Evolutionary conservation across 2,113 vertebrate species (phyloP).

Genomic region (Oostethus manadensis): DNA sequence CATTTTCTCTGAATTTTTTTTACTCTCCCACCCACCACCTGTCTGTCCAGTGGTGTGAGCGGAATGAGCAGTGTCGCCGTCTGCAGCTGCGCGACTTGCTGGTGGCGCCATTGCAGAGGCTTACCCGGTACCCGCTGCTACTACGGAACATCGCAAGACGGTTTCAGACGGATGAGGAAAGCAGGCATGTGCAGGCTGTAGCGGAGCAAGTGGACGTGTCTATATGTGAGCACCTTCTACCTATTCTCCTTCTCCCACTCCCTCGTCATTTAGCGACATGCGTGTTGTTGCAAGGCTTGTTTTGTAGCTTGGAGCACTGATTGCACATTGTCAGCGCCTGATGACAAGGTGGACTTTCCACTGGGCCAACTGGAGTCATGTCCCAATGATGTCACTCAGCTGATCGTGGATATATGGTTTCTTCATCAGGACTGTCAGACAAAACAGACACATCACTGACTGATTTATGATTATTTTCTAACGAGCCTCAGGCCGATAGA

Average conservation of each 20-base stretch:
- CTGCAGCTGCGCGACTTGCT: constrained; percentile 82
- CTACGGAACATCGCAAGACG: constrained; percentile 83
- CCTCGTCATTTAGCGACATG: background rate
- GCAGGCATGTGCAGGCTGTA: constrained; percentile 67
- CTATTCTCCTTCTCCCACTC: background rate
- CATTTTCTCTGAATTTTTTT: background rate
- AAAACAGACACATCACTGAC: background rate
- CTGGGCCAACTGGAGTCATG: background rate
- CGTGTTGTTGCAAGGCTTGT: background rate
- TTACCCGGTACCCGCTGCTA: constrained; percentile 81
- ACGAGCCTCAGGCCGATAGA: background rate
- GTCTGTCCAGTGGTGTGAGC: constrained; percentile 81
- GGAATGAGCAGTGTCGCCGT: constrained; percentile 74
- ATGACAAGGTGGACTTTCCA: background rate
- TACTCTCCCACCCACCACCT: constrained; percentile 4
- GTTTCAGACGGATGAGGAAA: constrained; percentile 65
- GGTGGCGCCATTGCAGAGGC: constrained; percentile 80
- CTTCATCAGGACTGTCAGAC: background rate
- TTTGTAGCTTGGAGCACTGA: background rate
- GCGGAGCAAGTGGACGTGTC: constrained; percentile 83
- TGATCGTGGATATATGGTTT: background rate
- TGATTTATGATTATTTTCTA: background rate
- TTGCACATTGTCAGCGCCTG: background rate
- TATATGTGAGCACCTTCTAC: constrained; percentile 72
- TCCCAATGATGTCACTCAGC: background rate